Conservation (phyloP, 1,140 invertebrate genomes). For the Watersipora subatra region DNA sequence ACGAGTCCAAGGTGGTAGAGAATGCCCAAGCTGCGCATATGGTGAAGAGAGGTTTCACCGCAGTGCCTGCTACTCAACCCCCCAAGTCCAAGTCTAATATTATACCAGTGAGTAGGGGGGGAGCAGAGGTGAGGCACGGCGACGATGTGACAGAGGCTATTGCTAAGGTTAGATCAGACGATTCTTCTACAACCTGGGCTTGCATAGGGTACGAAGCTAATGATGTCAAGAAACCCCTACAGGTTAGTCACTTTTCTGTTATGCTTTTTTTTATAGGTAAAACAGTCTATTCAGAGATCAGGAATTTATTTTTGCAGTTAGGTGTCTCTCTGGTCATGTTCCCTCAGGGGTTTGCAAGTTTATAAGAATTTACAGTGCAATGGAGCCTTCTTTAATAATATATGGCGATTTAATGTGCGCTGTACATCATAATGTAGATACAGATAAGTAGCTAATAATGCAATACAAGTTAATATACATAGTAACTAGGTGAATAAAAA, state of each 20-base stretch:
- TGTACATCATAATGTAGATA: no score
- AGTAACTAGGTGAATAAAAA: no score
- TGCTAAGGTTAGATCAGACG: constrained; percentile 17
- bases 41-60: constrained; percentile 27
- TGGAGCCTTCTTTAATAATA: no score
- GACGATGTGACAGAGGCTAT: constrained; percentile 20
- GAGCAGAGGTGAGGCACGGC: constrained; percentile 16
- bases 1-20: constrained; percentile 25
- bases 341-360: no score
- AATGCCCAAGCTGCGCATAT: constrained; percentile 11
- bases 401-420: no score
- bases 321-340: no score
- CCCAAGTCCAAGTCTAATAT: constrained; percentile 13
- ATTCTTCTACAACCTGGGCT: constrained; percentile 17
- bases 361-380: no score
- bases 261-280: no score
- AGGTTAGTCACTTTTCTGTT: not conserved
- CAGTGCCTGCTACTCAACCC: constrained; percentile 18
- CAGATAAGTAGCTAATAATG: no score
- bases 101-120: constrained; percentile 12
- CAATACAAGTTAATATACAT: no score
- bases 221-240: constrained; percentile 24
- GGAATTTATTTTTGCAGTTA: no score
- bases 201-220: constrained; percentile 22
- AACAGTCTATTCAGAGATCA: no score